These are phyloP conservation scores for Bombus sibiricus DNA, from an alignment of 1,140 invertebrate genomes.

Conservation along the genomic window DNA sequence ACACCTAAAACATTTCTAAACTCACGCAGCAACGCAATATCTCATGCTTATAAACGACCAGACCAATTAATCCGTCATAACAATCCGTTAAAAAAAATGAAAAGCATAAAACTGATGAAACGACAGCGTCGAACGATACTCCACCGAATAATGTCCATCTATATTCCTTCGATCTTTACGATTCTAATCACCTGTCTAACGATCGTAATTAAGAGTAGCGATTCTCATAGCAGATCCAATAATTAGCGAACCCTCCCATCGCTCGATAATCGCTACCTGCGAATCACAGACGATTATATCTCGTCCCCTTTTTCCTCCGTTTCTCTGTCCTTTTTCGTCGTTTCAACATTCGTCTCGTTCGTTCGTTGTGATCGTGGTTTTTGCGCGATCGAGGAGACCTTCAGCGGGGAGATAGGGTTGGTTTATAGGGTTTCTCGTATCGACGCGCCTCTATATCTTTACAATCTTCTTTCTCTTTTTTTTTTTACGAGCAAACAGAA, in stretches of 20 bases:
- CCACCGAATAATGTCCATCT: neutral
- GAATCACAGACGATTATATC: slow-evolving; percentile 6
- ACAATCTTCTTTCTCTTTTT: neutral
- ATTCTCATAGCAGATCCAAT: neutral
- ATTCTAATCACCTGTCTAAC: slow-evolving; percentile 11
- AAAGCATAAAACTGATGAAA: neutral
- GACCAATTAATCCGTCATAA: no score
- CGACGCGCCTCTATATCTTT: neutral
- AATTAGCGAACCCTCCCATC: slow-evolving; percentile 17
- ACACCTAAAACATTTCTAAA: no score
- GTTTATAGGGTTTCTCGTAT: neutral
- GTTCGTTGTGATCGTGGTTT: neutral
- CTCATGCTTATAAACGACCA: no score
- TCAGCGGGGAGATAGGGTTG: neutral
- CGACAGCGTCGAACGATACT: no score
- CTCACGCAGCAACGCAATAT: no score
- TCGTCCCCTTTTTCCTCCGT: neutral
- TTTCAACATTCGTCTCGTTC: neutral
- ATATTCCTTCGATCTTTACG: neutral
- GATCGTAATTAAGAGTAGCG: slow-evolving; percentile 5
- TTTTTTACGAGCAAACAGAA: neutral
- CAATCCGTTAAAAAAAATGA: neutral
- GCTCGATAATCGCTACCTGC: slow-evolving; percentile 19
- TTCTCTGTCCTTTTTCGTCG: neutral
- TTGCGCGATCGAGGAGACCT: neutral